A percentile compares a stretch with the other conserved stretches of the same genome.
Evolutionary conservation across 2,797 vertebrate genomes (phyloP).

Genomic region (Characodon lateralis): DNA sequence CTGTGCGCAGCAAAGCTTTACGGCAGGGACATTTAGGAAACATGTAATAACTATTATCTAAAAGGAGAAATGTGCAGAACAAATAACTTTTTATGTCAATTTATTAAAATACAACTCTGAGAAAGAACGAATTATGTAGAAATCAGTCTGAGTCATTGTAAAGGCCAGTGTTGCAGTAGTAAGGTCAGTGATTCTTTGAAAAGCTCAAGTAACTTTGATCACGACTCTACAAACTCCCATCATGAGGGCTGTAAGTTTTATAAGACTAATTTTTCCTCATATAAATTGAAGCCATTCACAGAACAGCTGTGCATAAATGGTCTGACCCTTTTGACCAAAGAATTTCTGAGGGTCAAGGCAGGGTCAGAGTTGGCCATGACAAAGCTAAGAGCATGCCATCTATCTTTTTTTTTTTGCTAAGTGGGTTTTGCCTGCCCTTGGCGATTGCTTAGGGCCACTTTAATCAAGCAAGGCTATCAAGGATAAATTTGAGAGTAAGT

Average conservation of each 20-base stretch:
- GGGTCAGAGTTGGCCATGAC: neutral
- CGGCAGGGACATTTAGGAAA: slow-evolving; percentile 1
- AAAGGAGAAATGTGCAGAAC: neutral
- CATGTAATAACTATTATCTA: neutral
- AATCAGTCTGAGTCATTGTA: neutral
- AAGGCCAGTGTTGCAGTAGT: neutral
- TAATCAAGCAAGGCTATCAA: neutral
- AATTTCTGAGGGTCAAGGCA: neutral
- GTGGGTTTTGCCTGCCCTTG: neutral
- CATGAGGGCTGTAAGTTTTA: neutral
- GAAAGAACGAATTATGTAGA: neutral
- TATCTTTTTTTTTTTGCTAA: neutral
- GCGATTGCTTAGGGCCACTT: neutral
- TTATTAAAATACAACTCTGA: neutral
- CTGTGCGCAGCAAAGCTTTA: slow-evolving; percentile 20
- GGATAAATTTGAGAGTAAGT: neutral
- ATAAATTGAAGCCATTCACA: neutral
- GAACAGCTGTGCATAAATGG: neutral
- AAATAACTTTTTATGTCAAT: neutral
- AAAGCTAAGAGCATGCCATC: neutral
- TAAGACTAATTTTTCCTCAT: neutral
- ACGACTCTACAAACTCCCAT: neutral
- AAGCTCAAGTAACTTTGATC: neutral
- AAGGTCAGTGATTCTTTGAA: neutral
- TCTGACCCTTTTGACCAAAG: neutral